phyloP scores from a whole-genome alignment of 1,140 invertebrate genomes.

The Drosophila ohnishii region DNA sequence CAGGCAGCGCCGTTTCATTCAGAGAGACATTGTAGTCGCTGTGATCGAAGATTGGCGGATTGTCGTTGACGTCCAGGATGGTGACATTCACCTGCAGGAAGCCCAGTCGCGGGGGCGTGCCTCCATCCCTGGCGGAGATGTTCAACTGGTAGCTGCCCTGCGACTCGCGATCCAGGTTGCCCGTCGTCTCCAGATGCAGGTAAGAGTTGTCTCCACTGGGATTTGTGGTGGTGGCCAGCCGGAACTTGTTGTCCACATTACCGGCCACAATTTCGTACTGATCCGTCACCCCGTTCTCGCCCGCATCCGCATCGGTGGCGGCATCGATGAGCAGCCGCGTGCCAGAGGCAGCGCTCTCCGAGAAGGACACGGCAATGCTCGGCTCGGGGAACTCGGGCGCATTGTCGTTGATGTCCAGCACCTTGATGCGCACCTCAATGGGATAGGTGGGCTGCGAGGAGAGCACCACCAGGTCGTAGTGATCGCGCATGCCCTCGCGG shows the following conservation, averaged over 20 bases:
- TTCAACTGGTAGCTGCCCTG: conserved; percentile 92
- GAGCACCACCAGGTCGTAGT: conserved; percentile 94
- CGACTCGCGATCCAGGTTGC: conserved; percentile 94
- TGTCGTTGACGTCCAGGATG: conserved; percentile 97
- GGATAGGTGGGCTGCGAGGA: conserved; percentile 97
- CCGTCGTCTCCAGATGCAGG: conserved; percentile 94
- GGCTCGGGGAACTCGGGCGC: conserved; percentile 94
- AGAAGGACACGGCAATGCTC: conserved; percentile 92
- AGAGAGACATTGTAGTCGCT: conserved; percentile 95
- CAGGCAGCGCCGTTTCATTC: conserved; percentile 94
- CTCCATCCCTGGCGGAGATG: conserved; percentile 94
- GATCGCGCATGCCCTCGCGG: conserved; percentile 90
- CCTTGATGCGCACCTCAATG: conserved; percentile 93
- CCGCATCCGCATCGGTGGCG: conserved; percentile 93
- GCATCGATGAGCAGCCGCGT: conserved; percentile 93
- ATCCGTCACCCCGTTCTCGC: conserved; percentile 92
- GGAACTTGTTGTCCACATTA: conserved; percentile 94
- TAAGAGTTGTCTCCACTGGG: conserved; percentile 94
- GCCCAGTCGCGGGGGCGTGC: conserved; percentile 90
- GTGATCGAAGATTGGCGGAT: conserved; percentile 96
- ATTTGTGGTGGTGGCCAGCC: conserved; percentile 92
- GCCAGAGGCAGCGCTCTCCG: conserved; percentile 94
- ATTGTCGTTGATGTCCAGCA: conserved; percentile 95
- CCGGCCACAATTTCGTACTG: conserved; percentile 94
- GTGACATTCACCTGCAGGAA: conserved; percentile 95